Evolutionary conservation across 2,888 invertebrate species (phyloP).

Genomic region (Leistus spinibarbis): DNA sequence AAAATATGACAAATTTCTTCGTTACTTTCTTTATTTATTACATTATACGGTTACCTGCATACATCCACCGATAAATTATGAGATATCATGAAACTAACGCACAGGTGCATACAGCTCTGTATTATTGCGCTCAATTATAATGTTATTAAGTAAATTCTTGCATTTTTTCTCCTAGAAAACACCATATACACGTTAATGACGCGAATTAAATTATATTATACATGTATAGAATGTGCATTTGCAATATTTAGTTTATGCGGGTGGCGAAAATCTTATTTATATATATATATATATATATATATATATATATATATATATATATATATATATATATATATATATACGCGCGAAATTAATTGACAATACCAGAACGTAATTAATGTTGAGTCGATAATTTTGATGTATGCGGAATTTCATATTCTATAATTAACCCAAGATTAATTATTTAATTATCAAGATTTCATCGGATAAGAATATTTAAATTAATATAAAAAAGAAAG

Average conservation of each 20-base stretch:
- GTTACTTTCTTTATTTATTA: slow-evolving; percentile 23
- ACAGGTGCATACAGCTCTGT: slow-evolving; percentile 32
- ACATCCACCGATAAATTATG: slow-evolving; percentile 22
- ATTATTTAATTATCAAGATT: neutral
- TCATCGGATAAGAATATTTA: neutral
- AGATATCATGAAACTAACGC: slow-evolving; percentile 20
- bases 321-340: neutral
- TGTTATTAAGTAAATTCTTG: slow-evolving; percentile 27
- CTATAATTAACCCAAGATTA: neutral
- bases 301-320: neutral
- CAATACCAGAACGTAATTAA: neutral
- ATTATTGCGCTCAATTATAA: slow-evolving; percentile 35
- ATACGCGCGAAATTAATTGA: no score
- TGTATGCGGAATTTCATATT: neutral
- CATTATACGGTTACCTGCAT: slow-evolving; percentile 30
- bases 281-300: neutral
- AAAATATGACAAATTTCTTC: neutral
- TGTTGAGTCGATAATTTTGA: neutral
- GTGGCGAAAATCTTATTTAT: neutral
- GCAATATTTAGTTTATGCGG: slow-evolving; percentile 13
- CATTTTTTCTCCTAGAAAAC: neutral
- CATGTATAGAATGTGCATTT: neutral
- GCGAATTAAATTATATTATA: slow-evolving; percentile 20
- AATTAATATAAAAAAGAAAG: neutral
- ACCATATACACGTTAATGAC: slow-evolving; percentile 1